Conservation (phyloP, 1,140 invertebrate species). For the Platorchestia sp. region DNA sequence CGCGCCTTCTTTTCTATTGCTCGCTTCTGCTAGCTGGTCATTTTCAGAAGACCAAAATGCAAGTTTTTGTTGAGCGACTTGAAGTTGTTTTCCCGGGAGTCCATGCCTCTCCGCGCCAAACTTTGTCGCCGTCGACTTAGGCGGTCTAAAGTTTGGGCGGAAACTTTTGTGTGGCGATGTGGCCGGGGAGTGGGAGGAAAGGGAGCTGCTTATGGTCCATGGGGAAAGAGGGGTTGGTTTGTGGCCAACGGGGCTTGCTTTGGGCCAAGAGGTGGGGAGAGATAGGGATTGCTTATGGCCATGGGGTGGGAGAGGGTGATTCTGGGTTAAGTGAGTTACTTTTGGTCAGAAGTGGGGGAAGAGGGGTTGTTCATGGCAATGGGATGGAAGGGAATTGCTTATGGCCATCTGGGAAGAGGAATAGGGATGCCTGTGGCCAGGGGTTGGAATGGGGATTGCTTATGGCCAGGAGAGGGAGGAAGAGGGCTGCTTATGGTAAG, state of each 20-base stretch:
- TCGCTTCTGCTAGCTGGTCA: neutral
- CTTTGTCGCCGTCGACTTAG: conserved; percentile 19
- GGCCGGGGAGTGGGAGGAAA: neutral
- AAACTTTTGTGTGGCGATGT: neutral
- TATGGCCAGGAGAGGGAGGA: no score
- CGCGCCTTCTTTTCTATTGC: neutral
- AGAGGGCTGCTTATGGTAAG: no score
- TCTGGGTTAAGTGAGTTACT: no score
- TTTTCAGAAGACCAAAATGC: neutral
- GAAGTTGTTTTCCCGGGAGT: conserved; percentile 13
- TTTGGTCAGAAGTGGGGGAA: no score
- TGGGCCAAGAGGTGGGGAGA: neutral
- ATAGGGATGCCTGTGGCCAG: no score
- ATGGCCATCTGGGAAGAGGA: no score
- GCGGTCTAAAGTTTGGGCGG: neutral
- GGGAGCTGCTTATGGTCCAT: neutral
- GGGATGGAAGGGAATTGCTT: no score
- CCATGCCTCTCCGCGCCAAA: conserved; percentile 30
- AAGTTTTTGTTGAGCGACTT: neutral
- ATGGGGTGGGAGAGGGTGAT: no score
- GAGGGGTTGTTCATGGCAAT: no score
- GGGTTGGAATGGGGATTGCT: no score
- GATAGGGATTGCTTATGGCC: neutral
- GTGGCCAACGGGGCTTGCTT: no score
- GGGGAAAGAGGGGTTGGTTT: no score